A percentile compares a stretch with the other conserved stretches of the same genome.
Evolutionary conservation across 2,888 invertebrate species (phyloP).

Genomic region (Lasioglossum figueresi): DNA sequence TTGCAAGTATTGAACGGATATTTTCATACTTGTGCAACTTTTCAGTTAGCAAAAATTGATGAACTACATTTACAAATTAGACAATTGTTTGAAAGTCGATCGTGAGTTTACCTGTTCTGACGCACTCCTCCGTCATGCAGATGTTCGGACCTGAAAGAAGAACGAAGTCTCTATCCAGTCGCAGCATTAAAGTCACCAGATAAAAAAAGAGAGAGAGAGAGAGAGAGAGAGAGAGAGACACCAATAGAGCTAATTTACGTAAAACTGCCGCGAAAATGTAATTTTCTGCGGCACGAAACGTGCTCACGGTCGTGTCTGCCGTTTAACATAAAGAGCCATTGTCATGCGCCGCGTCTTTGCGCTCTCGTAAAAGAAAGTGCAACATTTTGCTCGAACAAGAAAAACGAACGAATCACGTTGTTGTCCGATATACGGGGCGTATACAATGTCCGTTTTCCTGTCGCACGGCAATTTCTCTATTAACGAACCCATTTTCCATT

Average conservation of each 20-base stretch:
- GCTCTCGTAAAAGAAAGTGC: not conserved
- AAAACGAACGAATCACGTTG: not conserved
- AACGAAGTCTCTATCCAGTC: slow-evolving; percentile 1
- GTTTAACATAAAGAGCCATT: not conserved
- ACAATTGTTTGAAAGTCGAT: not conserved
- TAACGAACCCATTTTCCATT: not conserved
- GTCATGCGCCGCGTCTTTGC: not conserved
- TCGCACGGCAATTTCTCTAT: not conserved
- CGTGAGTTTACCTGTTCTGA: slow-evolving; percentile 86
- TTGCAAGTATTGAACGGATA: not conserved
- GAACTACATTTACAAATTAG: no score
- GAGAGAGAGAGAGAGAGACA: not conserved
- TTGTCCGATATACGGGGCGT: not conserved
- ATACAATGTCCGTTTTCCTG: not conserved
- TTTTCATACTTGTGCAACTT: not conserved
- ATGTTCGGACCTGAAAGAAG: slow-evolving; percentile 80
- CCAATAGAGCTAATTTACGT: not conserved
- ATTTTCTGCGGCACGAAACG: not conserved
- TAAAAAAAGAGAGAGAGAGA: not conserved
- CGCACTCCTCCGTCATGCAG: slow-evolving; percentile 88
- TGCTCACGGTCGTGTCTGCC: not conserved
- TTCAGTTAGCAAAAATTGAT: not conserved
- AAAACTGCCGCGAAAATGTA: not conserved
- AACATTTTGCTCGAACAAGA: not conserved
- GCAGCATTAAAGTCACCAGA: slow-evolving; percentile 10